These are phyloP conservation scores for Neolamprologus cancellatus DNA, from an alignment of 2,113 vertebrate genomes.

Conservation along the genomic window DNA sequence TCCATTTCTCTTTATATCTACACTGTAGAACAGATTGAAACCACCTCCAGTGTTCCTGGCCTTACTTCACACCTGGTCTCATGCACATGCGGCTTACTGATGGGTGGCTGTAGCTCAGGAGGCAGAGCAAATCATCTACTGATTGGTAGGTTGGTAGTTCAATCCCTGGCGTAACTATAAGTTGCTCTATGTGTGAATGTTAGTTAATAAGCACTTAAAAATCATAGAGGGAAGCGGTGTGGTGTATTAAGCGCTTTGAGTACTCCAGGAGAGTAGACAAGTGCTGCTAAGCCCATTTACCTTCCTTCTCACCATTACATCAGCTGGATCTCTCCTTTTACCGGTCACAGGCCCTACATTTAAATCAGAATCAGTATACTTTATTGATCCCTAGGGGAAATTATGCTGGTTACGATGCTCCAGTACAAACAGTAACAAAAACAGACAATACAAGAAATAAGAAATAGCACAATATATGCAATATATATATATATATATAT, in stretches of 20 bases:
- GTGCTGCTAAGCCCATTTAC: fast-evolving
- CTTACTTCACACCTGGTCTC: fast-evolving
- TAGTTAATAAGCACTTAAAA: fast-evolving
- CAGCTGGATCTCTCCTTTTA: fast-evolving
- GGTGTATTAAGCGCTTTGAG: fast-evolving
- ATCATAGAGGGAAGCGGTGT: fast-evolving
- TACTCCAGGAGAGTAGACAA: neutral
- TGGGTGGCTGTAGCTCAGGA: neutral
- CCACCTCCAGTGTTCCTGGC: neutral
- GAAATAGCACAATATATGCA: neutral
- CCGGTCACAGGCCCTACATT: fast-evolving
- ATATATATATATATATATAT: fast-evolving
- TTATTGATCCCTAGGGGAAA: neutral
- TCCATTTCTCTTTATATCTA: neutral
- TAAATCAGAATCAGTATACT: neutral
- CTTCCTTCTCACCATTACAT: neutral
- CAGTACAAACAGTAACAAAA: fast-evolving
- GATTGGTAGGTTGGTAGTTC: fast-evolving
- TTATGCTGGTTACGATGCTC: neutral
- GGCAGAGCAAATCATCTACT: fast-evolving
- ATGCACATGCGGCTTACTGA: fast-evolving
- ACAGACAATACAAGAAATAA: fast-evolving
- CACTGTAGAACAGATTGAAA: fast-evolving
- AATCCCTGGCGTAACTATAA: fast-evolving
- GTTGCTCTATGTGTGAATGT: neutral